These are phyloP conservation scores for Dromius quadrimaculatus DNA, from an alignment of 2,888 invertebrate genomes.

Conservation along the genomic window DNA sequence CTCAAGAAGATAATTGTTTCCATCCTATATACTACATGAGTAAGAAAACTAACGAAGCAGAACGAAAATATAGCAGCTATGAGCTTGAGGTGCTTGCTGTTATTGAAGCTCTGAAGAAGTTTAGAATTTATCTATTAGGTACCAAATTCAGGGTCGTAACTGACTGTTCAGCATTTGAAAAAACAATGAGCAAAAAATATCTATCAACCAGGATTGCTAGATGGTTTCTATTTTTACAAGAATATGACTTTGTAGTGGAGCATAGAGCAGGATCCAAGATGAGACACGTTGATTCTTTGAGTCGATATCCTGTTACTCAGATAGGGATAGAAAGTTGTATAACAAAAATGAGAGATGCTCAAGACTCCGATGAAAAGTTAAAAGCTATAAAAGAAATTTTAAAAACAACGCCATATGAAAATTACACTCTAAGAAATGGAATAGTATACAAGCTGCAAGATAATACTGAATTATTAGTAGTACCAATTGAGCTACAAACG, in stretches of 20 bases:
- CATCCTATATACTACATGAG: conserved; percentile 27
- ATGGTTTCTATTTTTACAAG: conserved; percentile 55
- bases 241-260: conserved; percentile 54
- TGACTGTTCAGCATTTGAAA: conserved; percentile 52
- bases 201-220: conserved; percentile 53
- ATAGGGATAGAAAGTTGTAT: too few species aligned
- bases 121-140: conserved; percentile 45
- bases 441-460: too few species aligned
- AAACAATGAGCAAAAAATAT: conserved; percentile 51
- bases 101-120: conserved; percentile 30
- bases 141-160: conserved; percentile 54
- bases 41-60: conserved; percentile 14
- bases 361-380: too few species aligned
- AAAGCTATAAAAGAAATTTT: too few species aligned
- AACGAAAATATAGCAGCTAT: conserved; percentile 15
- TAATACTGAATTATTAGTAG: too few species aligned
- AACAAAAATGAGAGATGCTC: too few species aligned
- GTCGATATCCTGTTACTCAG: too few species aligned
- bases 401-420: too few species aligned
- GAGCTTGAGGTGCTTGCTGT: conserved; percentile 43
- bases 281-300: conserved; percentile 54
- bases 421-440: too few species aligned
- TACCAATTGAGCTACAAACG: too few species aligned
- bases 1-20: conserved; percentile 49
- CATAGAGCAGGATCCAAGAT: conserved; percentile 53